Base-by-base conservation (phyloP, 2,888 invertebrate genomes). In the Bruchidius siliquastri region DNA sequence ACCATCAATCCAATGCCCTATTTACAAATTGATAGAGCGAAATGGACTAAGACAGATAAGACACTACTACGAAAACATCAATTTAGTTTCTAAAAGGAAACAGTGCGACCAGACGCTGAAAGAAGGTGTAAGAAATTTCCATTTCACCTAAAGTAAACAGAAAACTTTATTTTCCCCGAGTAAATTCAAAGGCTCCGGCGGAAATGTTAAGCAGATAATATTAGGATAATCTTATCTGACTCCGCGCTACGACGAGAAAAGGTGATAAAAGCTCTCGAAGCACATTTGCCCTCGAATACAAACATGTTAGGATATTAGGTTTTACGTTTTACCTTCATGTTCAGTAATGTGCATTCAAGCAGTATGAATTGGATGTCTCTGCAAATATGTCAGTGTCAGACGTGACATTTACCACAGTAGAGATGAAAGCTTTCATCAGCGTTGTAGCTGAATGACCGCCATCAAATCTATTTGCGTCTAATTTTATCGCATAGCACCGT, bases 241-340 rank as follows among this genome's bases (percentile, higher is more conserved):
- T 71, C 70, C 71, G 71, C 49, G 49, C 49, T 67, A 74, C 75
- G 73, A 72, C 75, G 74, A 70, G 75, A 67, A 22, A 74, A 72
- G 74, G 73, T 74, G 75, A 73, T 74, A 75, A 75, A 75, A 75
- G 75, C 73, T 75, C 75, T 75, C 72, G 49, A 49, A 49, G 49
- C 49, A 49, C 49, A 49, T 49, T 49, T 49, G 1, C 49, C 13
- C 49, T 18, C 49, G 18, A 49, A 49, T 49, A 18, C 49, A 49
- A 49, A 49, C 49, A 49, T 13, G 49, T 49, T 49, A 13, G 49
- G 49, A 1, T 49, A 49, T 18, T 49, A 49, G 49, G 49, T 4
- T 49, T 49, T 49, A 49, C 49, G 49, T 49, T 49, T 49, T 49
- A 49, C 49, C 49, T 49, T 18, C 49, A 49, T 13, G 8, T 49